Base-by-base conservation (phyloP, 2,797 vertebrate species). In the Clarias laeviceps region DNA sequence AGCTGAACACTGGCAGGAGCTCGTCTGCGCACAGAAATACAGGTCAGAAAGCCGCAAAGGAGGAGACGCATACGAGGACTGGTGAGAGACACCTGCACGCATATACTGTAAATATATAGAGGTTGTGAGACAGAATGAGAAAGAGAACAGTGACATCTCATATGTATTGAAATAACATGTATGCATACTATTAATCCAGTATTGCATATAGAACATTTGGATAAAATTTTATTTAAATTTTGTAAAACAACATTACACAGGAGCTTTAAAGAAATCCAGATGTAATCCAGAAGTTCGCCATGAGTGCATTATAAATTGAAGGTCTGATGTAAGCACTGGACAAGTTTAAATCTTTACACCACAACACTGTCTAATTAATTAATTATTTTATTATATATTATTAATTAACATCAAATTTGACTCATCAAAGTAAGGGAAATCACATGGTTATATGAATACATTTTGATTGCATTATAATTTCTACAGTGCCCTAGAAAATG, bases 1-100 rank as follows among this genome's bases (percentile, higher is more conserved):
- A 99, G 94, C 95, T 96, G 91, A 98, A 97, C 93, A 97, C 96
- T 0, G 92, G 95, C 88, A 95, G 94, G 90, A 96, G 93, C 94
- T 95, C 94, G 37, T 97, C 97, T 0, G 96, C 95, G 88, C 97
- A 97, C 84, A 96, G 97, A 91, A 95, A 95, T 22, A 93, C 94
- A 82, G 95, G 94, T 61, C 95, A 93, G 91, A 98, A 97, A 93
- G 95, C 89, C 72, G 91, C 95, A 70, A 98, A 98, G 88, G 98
- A 98, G 24, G 98, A 99, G 86, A 92, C 95, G 12, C 96, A 96
- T 90, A 96, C 96, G 82, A 96, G 97, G 92, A 97, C 94, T 0
- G 96, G 96, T 97, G 94, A 96, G 96, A 92, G 20, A 78, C 8
- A 29, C 65, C 18, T 54, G 66, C n/a, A 66, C 40, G 27, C 62